Percentiles rank a stretch among this genome's conserved stretches.
Conservation (phyloP, 2,113 vertebrate genomes). For the Dendropsophus ebraccatus region DNA sequence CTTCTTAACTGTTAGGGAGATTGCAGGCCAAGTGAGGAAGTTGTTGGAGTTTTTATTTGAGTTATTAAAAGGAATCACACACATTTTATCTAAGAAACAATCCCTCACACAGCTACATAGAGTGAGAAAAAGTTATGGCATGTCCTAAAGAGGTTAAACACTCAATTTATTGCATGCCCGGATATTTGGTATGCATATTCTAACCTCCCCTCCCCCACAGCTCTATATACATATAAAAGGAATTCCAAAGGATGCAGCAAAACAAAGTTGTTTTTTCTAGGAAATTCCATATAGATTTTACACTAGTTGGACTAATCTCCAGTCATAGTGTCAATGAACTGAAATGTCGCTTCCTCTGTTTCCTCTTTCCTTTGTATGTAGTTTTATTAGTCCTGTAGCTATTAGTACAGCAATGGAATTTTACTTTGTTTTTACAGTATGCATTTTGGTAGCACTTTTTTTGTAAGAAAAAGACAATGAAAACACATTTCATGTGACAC, state of each 20-base stretch:
- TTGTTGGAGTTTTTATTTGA: background rate
- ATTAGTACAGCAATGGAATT: background rate
- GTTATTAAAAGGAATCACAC: background rate
- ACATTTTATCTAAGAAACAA: too few species aligned
- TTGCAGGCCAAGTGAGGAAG: background rate
- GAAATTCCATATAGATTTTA: slow-evolving; percentile 7
- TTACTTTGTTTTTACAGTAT: background rate
- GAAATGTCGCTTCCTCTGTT: background rate
- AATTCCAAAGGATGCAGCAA: background rate
- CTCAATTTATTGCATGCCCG: background rate
- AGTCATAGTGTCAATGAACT: background rate
- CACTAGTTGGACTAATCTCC: background rate
- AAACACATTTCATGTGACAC: background rate
- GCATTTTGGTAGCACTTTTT: too few species aligned
- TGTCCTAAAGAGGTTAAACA: background rate
- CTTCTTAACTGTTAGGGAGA: background rate
- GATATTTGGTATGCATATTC: background rate
- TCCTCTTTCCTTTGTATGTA: background rate
- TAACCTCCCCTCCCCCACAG: background rate
- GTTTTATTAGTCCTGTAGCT: background rate
- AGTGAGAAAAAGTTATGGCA: too few species aligned
- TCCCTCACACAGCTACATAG: too few species aligned
- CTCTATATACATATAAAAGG: background rate
- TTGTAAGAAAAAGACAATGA: background rate
- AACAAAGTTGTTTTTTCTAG: background rate